Evolutionary conservation across 1,140 invertebrate genomes (phyloP).

Genomic region (Aphaenogaster floridana): DNA sequence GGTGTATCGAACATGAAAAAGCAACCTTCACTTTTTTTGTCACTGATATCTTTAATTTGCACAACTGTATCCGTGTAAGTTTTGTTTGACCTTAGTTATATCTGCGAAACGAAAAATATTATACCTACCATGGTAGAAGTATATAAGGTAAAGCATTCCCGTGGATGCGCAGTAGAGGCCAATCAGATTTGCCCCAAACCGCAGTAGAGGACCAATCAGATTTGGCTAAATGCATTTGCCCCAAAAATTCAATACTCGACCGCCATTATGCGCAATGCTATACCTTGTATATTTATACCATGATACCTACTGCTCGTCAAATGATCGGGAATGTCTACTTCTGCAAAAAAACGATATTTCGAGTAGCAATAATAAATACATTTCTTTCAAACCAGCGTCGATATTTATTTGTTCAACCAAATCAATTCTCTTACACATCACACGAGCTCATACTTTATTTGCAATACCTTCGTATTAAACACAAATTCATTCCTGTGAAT

Average conservation of each 20-base stretch:
- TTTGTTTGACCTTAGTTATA: slow-evolving; percentile 64
- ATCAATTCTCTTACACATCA: slow-evolving; percentile 30
- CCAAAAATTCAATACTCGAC: too few relatives aligned
- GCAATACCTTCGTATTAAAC: background rate
- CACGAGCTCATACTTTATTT: slow-evolving; percentile 41
- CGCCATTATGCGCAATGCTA: too few relatives aligned
- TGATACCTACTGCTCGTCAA: slow-evolving; percentile 65
- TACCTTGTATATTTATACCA: too few relatives aligned
- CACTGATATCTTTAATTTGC: background rate
- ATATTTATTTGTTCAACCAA: slow-evolving; percentile 62
- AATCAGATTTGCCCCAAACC: too few relatives aligned
- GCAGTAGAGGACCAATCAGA: too few relatives aligned
- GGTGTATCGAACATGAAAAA: slow-evolving; percentile 18
- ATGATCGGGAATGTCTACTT: slow-evolving; percentile 33
- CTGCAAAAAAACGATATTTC: slow-evolving; percentile 60
- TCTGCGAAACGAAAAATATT: slow-evolving; percentile 44
- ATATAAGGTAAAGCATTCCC: too few relatives aligned
- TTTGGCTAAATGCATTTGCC: too few relatives aligned
- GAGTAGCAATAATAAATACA: slow-evolving; percentile 74
- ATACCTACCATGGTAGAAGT: too few relatives aligned
- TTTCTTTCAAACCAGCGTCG: slow-evolving; percentile 70
- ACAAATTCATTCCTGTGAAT: background rate
- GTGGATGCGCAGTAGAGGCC: too few relatives aligned
- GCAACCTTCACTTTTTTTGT: slow-evolving; percentile 28
- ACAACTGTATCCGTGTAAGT: slow-evolving; percentile 17